These are phyloP conservation scores for Bubo scandiacus DNA, from an alignment of 2,113 vertebrate genomes.

Conservation along the genomic window DNA sequence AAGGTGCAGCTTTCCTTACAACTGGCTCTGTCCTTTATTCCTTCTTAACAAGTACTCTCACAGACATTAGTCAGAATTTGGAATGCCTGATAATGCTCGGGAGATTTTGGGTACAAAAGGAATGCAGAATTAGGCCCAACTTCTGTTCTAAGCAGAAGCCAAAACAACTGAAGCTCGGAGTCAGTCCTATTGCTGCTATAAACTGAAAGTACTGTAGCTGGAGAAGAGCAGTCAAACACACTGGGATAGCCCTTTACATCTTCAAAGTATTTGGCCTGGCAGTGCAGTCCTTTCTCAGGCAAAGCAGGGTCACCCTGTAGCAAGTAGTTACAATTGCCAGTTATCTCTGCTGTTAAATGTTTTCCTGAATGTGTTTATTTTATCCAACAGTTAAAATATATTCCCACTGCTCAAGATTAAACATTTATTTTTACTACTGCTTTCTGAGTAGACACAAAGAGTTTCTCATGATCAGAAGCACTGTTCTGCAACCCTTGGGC, in stretches of 20 bases:
- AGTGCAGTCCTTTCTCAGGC: conserved; percentile 16
- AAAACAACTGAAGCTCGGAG: not conserved
- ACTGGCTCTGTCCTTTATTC: not conserved
- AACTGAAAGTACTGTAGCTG: not conserved
- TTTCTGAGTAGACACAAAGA: not conserved
- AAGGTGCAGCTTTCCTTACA: not conserved
- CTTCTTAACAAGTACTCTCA: not conserved
- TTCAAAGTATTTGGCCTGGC: not conserved
- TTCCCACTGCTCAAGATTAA: not conserved
- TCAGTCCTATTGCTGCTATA: not conserved
- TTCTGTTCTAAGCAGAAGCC: not conserved
- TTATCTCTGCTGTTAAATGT: conserved; percentile 1
- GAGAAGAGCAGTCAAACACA: not conserved
- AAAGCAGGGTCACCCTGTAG: not conserved
- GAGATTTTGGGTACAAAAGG: not conserved
- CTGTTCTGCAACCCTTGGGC: not conserved
- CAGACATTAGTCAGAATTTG: not conserved
- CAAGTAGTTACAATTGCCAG: not conserved
- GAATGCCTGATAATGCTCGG: not conserved
- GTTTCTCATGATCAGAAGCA: not conserved
- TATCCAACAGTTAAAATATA: not conserved
- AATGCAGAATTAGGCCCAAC: not conserved
- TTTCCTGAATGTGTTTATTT: not conserved
- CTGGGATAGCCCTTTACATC: not conserved
- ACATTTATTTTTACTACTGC: not conserved